These are phyloP conservation scores for Propsilocerus akamusi DNA, from an alignment of 1,140 invertebrate species.

Conservation along the genomic window DNA sequence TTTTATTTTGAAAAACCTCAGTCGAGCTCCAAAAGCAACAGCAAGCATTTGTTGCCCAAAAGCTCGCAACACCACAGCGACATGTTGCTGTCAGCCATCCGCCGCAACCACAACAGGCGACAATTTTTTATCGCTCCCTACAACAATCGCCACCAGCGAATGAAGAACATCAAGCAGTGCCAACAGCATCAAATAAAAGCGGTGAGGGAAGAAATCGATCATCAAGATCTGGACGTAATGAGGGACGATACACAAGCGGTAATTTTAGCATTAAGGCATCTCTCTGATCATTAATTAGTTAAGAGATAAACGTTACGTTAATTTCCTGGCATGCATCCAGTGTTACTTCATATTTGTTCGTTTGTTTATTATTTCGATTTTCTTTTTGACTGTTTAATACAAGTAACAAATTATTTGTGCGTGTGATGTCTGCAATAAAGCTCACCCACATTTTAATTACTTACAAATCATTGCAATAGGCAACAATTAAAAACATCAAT, in stretches of 20 bases:
- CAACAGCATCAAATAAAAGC: slow-evolving; percentile 28
- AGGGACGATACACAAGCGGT: slow-evolving; percentile 93
- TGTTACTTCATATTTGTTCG: too few relatives aligned
- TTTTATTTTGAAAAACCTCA: slow-evolving; percentile 1
- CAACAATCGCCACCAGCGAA: slow-evolving; percentile 5
- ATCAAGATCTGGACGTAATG: slow-evolving; percentile 83
- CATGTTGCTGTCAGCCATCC: not conserved
- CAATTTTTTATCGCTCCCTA: not conserved
- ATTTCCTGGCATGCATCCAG: too few relatives aligned
- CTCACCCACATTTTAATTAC: too few relatives aligned
- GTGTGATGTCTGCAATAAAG: too few relatives aligned
- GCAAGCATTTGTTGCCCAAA: not conserved
- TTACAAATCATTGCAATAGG: too few relatives aligned
- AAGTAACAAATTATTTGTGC: too few relatives aligned
- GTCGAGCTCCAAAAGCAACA: not conserved
- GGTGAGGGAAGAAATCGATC: slow-evolving; percentile 57
- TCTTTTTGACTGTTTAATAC: too few relatives aligned
- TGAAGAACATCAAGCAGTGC: slow-evolving; percentile 24
- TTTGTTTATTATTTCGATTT: too few relatives aligned
- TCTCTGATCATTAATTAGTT: too few relatives aligned
- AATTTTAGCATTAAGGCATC: too few relatives aligned
- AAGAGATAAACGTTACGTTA: too few relatives aligned
- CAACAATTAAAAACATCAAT: too few relatives aligned
- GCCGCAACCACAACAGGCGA: not conserved
- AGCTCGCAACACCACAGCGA: not conserved